Base-by-base conservation (phyloP, 2,113 vertebrate species). In the Phyllostomus hastatus region DNA sequence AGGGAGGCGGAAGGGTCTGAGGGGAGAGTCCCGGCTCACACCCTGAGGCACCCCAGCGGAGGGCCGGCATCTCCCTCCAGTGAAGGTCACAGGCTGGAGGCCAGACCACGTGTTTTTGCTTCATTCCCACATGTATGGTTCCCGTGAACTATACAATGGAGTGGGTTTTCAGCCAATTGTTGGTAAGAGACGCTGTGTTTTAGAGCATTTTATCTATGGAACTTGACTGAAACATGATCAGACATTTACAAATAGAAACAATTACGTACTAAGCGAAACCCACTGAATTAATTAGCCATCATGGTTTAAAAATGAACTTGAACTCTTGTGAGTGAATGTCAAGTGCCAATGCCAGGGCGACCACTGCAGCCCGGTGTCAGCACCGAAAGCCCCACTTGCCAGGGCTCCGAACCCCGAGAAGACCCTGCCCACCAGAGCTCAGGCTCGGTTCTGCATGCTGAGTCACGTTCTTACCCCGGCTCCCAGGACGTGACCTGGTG, bases 201-300 rank as follows among this genome's bases (percentile, higher is more conserved):
- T 66, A 67, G 73, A 46, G 67, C 31, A n/a, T 75, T 95, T 91
- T 79, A 54, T 85, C 38, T 75, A 43, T 8, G 41, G 8, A 69
- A 61, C 61, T 64, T 61, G 31, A 92, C 52, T 54, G 64, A 70
- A 76, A 64, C 41, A 54, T 52, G 10, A 75, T 61, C 41, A 69
- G 81, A 78, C 38, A 70, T 52, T 94, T 86, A 67, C 11, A 64
- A 67, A 41, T 46, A 66, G 92, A 94, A 91, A 52, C 24, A 90
- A 67, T 33, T 15, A 20, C 1, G 19, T 26, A 31, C 38, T 41
- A 66, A 59, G 43, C 75, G n/a, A 67, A 94, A 38, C 70, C 26
- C 33, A 46, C 33, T 35, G 11, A 94, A 31, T 76, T 54, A 33
- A 35, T 33, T 87, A 28, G 38, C 70, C 41, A 31, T 31, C 41